Evolutionary conservation across 37 sponge, comb jelly and placozoan genomes (phyloP), one percentile per base, ranked within the genome.

Genomic region (Geodia barretti): DNA sequence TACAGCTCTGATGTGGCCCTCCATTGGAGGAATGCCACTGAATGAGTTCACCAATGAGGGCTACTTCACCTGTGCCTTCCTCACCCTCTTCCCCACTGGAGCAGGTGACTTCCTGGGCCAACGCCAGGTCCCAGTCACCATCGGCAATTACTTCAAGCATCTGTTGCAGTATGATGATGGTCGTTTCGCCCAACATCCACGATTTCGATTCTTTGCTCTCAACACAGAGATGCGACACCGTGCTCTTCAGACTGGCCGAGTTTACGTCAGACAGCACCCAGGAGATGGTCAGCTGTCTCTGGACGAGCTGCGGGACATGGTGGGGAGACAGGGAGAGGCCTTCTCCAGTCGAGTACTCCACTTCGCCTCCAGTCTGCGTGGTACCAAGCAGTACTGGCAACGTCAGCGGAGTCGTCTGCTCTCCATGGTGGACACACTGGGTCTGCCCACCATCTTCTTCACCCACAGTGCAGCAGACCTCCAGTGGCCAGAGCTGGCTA

Each of bases 381-480:
- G 60, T 58, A 58, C 85, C 4, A 64, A 68, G 23, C 86, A 85
- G 79, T 78, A 71, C 70, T 76, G 82, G 74, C 39, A 43, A 21
- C 73, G 33, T 39, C 67, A 47, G 66, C 60, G 62, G 24, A 41
- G 64, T 39, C 68, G 58, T 26, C 35, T 74, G 28, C 74, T 62
- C 28, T 47, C 79, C 62, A 85, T 85, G 85, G 73, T 77, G 21
- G 78, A 85, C 78, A 77, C 63, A 11, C 77, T 88, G 39, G 88
- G 88, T 0, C 77, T 81, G 34, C 86, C 79, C 29, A 78, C 86
- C 1, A 41, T 78, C 25, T 86, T 78, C 34, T 81, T 88, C 64
- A 88, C 77, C 0, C 88, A 82, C 77, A 88, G 88, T 82, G 83
- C 82, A 26, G 88, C 88, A 41, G 88, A 88, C 40, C 70, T 75